Percentiles rank a stretch among this genome's conserved stretches.
phyloP scores from a whole-genome alignment of 2,113 vertebrate genomes.

The Equus quagga region DNA sequence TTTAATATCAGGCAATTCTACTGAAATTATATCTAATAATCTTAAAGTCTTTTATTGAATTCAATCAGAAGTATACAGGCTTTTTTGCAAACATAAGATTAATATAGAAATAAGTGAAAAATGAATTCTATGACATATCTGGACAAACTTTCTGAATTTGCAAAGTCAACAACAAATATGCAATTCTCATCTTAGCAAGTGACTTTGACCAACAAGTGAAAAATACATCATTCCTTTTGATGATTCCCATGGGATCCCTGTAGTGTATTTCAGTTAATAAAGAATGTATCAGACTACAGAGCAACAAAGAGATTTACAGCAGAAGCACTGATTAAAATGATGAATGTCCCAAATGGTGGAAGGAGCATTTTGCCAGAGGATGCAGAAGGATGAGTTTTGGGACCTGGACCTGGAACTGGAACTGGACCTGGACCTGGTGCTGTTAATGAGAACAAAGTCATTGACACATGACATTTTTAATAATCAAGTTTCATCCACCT shows the following conservation, averaged over 20 bases:
- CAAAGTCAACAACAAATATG: constrained; percentile 50
- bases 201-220: constrained; percentile 60
- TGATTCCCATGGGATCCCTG: background rate
- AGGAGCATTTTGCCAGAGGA: constrained; percentile 69
- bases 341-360: background rate
- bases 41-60: constrained; percentile 74
- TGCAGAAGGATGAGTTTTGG: constrained; percentile 69
- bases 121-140: constrained; percentile 60
- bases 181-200: constrained; percentile 46
- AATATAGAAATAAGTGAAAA: constrained; percentile 69
- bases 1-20: constrained; percentile 27
- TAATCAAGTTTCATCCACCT: background rate
- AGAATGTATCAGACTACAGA: constrained; percentile 22
- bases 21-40: constrained; percentile 44
- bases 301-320: background rate
- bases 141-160: constrained; percentile 59
- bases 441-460: constrained; percentile 71
- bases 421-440: constrained; percentile 31
- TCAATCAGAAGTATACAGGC: constrained; percentile 57
- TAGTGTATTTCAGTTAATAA: constrained; percentile 24
- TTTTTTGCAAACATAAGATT: constrained; percentile 61
- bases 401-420: constrained; percentile 57
- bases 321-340: constrained; percentile 41
- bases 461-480: background rate
- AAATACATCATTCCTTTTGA: constrained; percentile 47